Evolutionary conservation across 1,140 invertebrate species (phyloP).

Genomic region (Drosophila malerkotliana): DNA sequence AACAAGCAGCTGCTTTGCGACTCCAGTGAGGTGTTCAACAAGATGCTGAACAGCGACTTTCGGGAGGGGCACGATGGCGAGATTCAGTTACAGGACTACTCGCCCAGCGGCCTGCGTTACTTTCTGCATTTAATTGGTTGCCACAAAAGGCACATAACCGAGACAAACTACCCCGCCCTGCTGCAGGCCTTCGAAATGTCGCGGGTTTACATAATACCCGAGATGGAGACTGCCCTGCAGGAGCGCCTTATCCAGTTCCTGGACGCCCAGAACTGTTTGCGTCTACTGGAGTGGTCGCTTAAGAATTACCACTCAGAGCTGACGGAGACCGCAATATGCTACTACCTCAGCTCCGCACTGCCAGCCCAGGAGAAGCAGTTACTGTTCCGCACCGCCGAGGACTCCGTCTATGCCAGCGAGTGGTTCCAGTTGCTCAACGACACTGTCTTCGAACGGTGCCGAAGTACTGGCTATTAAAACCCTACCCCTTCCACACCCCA

Average conservation of each 20-base stretch:
- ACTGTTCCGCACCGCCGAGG: slow-evolving; percentile 75
- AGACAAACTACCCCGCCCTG: slow-evolving; percentile 65
- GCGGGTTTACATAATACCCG: slow-evolving; percentile 78
- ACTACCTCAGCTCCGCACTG: slow-evolving; percentile 71
- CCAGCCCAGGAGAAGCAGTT: slow-evolving; percentile 60
- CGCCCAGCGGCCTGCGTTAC: slow-evolving; percentile 68
- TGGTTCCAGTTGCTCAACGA: slow-evolving; percentile 82
- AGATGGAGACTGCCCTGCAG: slow-evolving; percentile 67
- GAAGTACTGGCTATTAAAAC: slow-evolving; percentile 66
- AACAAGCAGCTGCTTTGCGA: slow-evolving; percentile 77
- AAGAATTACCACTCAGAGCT: slow-evolving; percentile 81
- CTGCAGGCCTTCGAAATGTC: slow-evolving; percentile 82
- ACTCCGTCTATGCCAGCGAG: slow-evolving; percentile 71
- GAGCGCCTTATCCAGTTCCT: slow-evolving; percentile 65
- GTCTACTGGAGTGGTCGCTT: slow-evolving; percentile 76
- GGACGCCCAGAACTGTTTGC: slow-evolving; percentile 67
- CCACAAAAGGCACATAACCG: slow-evolving; percentile 44
- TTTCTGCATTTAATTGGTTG: slow-evolving; percentile 77
- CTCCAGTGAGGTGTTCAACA: slow-evolving; percentile 80
- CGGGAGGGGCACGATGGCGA: slow-evolving; percentile 76
- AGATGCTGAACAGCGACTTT: slow-evolving; percentile 82
- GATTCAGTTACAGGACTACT: slow-evolving; percentile 71
- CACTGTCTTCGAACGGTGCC: slow-evolving; percentile 73
- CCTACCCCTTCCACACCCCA: slow-evolving; percentile 7
- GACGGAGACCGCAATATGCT: slow-evolving; percentile 77